Percentiles rank a stretch among this genome's conserved stretches.
These are phyloP conservation scores for Heterodera schachtii DNA, from an alignment of 1,140 invertebrate genomes.

Conservation along the genomic window DNA sequence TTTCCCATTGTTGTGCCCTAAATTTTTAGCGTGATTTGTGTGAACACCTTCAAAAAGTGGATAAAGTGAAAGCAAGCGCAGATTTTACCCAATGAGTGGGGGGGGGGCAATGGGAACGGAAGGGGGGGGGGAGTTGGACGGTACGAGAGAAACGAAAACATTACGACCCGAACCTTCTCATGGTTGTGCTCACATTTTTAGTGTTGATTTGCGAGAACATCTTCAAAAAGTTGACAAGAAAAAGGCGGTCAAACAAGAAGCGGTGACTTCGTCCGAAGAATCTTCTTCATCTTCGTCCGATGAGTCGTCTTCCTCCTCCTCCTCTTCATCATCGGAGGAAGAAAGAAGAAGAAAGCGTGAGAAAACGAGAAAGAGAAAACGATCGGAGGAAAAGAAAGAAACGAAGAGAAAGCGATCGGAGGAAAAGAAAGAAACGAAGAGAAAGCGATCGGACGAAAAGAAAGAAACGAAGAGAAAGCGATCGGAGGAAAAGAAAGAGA, in stretches of 20 bases:
- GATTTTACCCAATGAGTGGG: background rate
- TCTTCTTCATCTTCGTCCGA: slow-evolving; percentile 12
- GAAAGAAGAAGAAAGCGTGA: background rate
- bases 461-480: background rate
- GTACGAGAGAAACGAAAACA: too few species aligned
- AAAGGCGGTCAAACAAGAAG: slow-evolving; percentile 24
- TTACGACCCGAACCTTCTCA: too few species aligned
- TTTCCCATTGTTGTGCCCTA: too few species aligned
- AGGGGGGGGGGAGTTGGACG: too few species aligned
- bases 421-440: slow-evolving; percentile 8
- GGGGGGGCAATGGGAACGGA: too few species aligned
- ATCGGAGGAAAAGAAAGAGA: background rate
- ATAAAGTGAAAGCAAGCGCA: slow-evolving; percentile 26
- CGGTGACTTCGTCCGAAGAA: background rate
- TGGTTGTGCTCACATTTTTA: slow-evolving; percentile 17
- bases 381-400: background rate
- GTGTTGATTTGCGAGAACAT: slow-evolving; percentile 46
- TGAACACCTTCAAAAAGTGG: slow-evolving; percentile 36
- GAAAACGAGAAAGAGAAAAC: background rate
- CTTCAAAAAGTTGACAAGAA: slow-evolving; percentile 28
- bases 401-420: background rate
- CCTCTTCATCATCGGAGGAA: background rate
- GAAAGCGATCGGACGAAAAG: background rate
- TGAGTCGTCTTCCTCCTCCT: background rate
- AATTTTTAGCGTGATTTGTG: slow-evolving; percentile 38